phyloP scores from a whole-genome alignment of 53 echinoderm and acorn worm genomes.

The Hippasteria phrygiana region DNA sequence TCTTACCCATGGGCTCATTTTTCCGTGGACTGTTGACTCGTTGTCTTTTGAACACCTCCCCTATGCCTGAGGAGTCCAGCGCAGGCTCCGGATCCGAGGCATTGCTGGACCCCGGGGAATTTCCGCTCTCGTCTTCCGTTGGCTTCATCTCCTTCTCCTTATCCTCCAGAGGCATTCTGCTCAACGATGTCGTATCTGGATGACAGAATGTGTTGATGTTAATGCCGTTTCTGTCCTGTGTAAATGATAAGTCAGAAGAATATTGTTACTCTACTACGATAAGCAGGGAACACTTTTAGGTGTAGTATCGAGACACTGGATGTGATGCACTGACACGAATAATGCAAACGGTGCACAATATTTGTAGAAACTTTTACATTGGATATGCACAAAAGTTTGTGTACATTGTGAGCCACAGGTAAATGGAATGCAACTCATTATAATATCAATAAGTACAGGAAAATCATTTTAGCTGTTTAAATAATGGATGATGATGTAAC shows the following conservation, averaged over 20 bases:
- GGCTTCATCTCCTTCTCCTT: slow-evolving; percentile 38
- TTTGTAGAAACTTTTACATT: no score
- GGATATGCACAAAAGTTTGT: no score
- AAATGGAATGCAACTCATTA: no score
- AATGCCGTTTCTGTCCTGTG: neutral
- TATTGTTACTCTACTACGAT: no score
- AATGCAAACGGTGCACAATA: no score
- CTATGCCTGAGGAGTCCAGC: slow-evolving; percentile 84
- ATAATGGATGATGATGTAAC: no score
- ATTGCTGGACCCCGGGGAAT: slow-evolving; percentile 12
- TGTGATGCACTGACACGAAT: no score
- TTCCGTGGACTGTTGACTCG: slow-evolving; percentile 68
- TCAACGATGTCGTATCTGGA: neutral
- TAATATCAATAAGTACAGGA: no score
- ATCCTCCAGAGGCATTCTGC: slow-evolving; percentile 69
- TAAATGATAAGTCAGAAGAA: neutral
- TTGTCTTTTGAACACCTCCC: slow-evolving; percentile 78
- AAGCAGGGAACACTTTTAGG: no score
- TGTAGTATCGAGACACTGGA: no score
- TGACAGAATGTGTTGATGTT: neutral
- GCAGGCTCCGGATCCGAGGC: slow-evolving; percentile 49
- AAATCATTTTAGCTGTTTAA: no score
- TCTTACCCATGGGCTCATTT: slow-evolving; percentile 41
- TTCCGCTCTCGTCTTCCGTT: slow-evolving; percentile 17
- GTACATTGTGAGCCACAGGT: no score